These are phyloP conservation scores for Drosophila cyrtoloma DNA, from an alignment of 2,888 invertebrate species.

Conservation along the genomic window DNA sequence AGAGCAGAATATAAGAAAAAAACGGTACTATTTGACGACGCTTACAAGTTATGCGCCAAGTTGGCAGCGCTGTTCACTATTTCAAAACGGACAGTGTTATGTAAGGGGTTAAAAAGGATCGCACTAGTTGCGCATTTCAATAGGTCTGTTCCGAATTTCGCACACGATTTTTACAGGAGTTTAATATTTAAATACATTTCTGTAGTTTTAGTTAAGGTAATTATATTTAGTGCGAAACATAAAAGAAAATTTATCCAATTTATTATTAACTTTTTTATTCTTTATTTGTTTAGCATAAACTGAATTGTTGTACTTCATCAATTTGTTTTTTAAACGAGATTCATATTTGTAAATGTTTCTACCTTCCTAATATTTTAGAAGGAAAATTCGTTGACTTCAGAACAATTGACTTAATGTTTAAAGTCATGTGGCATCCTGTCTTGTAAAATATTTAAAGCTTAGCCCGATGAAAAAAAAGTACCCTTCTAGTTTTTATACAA, in stretches of 20 bases:
- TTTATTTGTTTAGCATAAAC: background rate
- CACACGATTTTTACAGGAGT: background rate
- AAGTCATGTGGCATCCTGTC: background rate
- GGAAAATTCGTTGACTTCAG: background rate
- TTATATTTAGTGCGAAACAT: background rate
- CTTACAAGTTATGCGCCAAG: slow-evolving; percentile 37
- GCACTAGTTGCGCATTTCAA: slow-evolving; percentile 38
- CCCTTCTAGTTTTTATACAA: background rate
- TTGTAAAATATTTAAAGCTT: background rate
- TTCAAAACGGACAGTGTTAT: slow-evolving; percentile 16
- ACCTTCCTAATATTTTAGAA: background rate
- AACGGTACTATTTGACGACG: slow-evolving; percentile 42
- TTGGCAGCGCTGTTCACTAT: slow-evolving; percentile 38
- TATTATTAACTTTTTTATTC: background rate
- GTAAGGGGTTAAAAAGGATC: slow-evolving; percentile 10
- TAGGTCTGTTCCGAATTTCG: slow-evolving; percentile 31
- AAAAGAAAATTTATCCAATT: background rate
- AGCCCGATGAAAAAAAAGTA: too few species aligned
- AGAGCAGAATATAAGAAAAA: slow-evolving; percentile 45
- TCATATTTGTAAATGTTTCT: background rate
- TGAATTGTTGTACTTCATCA: background rate
- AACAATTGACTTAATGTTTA: background rate
- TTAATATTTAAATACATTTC: background rate
- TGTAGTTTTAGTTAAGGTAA: background rate
- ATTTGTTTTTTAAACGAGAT: background rate